Evolutionary conservation across 2,888 invertebrate species (phyloP), one percentile per base, ranked within the genome.

Genomic region (Tenthredo notha): DNA sequence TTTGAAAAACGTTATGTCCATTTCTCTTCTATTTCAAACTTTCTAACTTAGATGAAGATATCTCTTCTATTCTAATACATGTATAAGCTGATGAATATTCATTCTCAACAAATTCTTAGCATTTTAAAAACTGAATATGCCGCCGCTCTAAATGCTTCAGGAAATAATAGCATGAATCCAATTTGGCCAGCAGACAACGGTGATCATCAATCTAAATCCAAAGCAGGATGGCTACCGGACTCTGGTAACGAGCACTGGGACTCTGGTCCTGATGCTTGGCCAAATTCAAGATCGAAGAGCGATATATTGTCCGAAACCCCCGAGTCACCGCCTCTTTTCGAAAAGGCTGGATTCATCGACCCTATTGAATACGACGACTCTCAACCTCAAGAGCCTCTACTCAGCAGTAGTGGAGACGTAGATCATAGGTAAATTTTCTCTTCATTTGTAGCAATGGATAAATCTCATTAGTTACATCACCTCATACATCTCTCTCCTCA

Each of bases 311-410:
- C 93, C 2, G 95, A 96, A 88, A 96, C 96, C 0, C 96, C 96
- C 0, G 95, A 96, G 87, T 96, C 96, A 77, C 96, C 96, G 33
- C 96, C 96, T 0, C 94, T 95, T 87, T 96, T 95, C 87, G 96
- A 96, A 88, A 95, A 95, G 89, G 94, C 96, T 88, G 94, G 95
- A 65, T 95, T 94, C 85, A 93, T 93, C 18, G 95, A 94, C 89
- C 94, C 95, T 3, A 94, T 96, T 15, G 96, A 96, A 87, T 96
- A 96, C 89, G 95, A 95, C 88, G 96, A 96, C 85, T 93, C 94
- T 29, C 93, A 92, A 82, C 90, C 91, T 3, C 91, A 92, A 87
- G 93, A 93, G 84, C 90, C 93, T 84, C 90, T 93, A 83, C 86
- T 93, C 4, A 92, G 90, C 84, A 92, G 92, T 67, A 89, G 90